Evolutionary conservation across 2,797 vertebrate genomes (phyloP), one percentile per base, ranked within the genome.

Genomic region (Acomys russatus): DNA sequence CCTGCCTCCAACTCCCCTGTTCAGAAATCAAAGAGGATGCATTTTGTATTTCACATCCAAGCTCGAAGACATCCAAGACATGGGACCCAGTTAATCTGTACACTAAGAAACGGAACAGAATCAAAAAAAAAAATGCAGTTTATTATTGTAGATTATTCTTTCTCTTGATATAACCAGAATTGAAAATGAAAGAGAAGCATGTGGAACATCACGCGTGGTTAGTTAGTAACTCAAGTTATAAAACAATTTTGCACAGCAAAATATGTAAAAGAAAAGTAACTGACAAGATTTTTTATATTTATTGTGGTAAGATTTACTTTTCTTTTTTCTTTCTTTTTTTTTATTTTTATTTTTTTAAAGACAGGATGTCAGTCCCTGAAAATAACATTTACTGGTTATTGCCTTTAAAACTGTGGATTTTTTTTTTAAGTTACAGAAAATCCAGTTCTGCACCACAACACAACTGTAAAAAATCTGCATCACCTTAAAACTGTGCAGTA

Each of bases 221-320:
- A 99, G 99, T 99, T 96, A 99, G 99, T 99, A 99, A 99, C 99
- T 99, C 98, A 98, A 98, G 98, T 98, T 99, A 99, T 98, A 98
- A 99, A 99, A 99, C 99, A 99, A 99, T 99, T 99, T 99, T 99
- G 99, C 99, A 99, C 99, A 99, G 99, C 99, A 99, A 99, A 99
- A 99, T 99, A 99, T 99, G 99, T 99, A 98, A 99, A 99, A 98
- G 98, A 98, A 98, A 98, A 98, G 98, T 99, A 99, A 99, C 99
- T 99, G 99, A 99, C 99, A 99, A 99, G 99, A 99, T 99, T 98
- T 98, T 99, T 99, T 99, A 99, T 98, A 99, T 99, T 99, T 99
- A 99, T 99, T 99, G 99, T 99, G 99, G 99, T 99, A 99, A 98
- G 99, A 98, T 99, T 98, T 99, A 98, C 98, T 99, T 99, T 99